Evolutionary conservation across 2,113 vertebrate species (phyloP), one percentile per base, ranked within the genome.

Genomic region (Callopanchax toddi): DNA sequence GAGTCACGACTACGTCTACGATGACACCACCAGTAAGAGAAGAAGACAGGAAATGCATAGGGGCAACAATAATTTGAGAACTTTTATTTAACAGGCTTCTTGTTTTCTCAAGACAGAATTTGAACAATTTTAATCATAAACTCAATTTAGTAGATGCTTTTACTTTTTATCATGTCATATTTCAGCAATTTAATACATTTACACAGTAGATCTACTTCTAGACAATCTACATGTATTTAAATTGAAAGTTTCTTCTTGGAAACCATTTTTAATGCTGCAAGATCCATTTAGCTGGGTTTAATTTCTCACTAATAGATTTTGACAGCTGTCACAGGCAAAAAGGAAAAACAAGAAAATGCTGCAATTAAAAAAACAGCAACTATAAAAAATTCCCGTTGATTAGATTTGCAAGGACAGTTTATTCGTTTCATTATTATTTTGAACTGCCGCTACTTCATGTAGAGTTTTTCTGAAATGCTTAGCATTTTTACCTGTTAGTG

Each of bases 1-100:
- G 87, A 94, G 85, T 86, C 91, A 89, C 43, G 79, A 90, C 87
- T 95, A 96, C 54, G 80, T 87, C 44, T 96, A 98, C 5, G 95
- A 99, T 76, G 78, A 94, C 52, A 90, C 85, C 21, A 89, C 94
- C 74, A 96, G 97, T 99, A 92, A 94, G 97, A 96, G 11, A 20
- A 20, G 11, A 17, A 7, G 8, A 10, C n/a, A 32, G 29, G 5
- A 32, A 32, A 32, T 32, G 4, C n/a, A n/a, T n/a, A n/a, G n/a
- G n/a, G n/a, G n/a, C n/a, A n/a, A n/a, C n/a, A n/a, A n/a, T n/a
- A n/a, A n/a, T n/a, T n/a, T n/a, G n/a, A n/a, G n/a, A n/a, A n/a
- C n/a, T n/a, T n/a, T n/a, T n/a, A n/a, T n/a, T n/a, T n/a, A n/a
- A n/a, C n/a, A n/a, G n/a, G n/a, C n/a, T n/a, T n/a, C 10, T 18